Conservation (phyloP, 2,888 invertebrate species). For the Drosophila antonietae region DNA sequence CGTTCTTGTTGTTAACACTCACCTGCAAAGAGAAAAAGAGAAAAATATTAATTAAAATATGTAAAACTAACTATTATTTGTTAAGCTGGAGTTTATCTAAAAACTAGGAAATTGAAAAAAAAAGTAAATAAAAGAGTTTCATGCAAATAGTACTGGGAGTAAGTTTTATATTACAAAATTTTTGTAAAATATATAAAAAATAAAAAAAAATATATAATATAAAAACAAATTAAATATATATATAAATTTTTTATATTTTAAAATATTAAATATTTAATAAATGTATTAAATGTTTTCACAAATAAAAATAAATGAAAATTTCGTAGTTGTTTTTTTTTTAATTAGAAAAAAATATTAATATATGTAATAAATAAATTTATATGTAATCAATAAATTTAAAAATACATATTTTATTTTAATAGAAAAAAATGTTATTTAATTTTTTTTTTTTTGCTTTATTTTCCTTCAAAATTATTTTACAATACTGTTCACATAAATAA, state of each 20-base stretch:
- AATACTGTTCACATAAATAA: no score
- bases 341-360: not conserved
- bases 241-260: not conserved
- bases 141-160: not conserved
- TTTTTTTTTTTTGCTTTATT: no score
- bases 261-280: not conserved
- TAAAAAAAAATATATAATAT: no score
- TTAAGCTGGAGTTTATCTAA: slow-evolving; percentile 1
- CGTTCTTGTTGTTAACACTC: slow-evolving; percentile 45
- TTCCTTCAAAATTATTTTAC: no score
- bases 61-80: not conserved
- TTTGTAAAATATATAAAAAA: not conserved
- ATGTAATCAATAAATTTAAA: no score
- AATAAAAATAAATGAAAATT: no score
- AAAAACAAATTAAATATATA: not conserved
- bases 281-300: no score
- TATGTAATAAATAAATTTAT: not conserved
- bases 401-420: no score
- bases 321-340: no score
- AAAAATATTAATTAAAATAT: slow-evolving; percentile 41
- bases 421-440: no score
- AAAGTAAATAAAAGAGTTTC: no score
- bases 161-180: not conserved
- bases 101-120: not conserved
- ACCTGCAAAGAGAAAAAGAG: slow-evolving; percentile 54